Conservation (phyloP, 2,888 invertebrate genomes). For the Diloba caeruleocephala region DNA sequence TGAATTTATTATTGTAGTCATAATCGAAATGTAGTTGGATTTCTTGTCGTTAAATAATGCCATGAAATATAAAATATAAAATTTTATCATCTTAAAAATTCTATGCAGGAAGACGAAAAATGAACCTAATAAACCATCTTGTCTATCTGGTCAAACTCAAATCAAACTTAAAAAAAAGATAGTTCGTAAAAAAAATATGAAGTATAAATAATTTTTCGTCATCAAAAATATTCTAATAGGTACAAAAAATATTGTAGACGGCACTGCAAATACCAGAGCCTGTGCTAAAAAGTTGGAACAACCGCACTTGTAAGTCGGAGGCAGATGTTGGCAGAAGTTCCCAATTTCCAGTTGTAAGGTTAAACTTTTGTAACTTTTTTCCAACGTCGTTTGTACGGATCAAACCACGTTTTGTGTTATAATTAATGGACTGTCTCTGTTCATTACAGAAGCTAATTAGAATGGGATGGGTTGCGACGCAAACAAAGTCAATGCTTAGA, state of each 20-base stretch:
- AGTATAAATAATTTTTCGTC: background rate
- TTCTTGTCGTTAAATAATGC: too few relatives aligned
- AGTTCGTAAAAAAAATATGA: background rate
- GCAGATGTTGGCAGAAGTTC: conserved; percentile 66
- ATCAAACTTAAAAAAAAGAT: background rate
- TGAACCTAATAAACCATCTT: conserved; percentile 22
- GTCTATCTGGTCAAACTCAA: conserved; percentile 21
- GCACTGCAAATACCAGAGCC: conserved; percentile 51
- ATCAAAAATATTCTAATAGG: conserved; percentile 37
- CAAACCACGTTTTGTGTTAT: conserved; percentile 73
- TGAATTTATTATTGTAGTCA: too few relatives aligned
- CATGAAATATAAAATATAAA: too few relatives aligned
- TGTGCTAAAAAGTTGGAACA: conserved; percentile 61
- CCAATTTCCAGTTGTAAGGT: conserved; percentile 54
- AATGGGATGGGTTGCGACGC: conserved; percentile 62
- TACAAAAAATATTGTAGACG: conserved; percentile 41
- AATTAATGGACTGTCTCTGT: conserved; percentile 79
- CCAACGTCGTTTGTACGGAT: conserved; percentile 66
- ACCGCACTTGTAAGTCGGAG: conserved; percentile 57
- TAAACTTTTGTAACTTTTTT: conserved; percentile 62
- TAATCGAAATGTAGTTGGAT: too few relatives aligned
- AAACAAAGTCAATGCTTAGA: conserved; percentile 72
- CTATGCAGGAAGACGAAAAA: too few relatives aligned
- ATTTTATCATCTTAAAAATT: too few relatives aligned
- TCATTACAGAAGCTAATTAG: conserved; percentile 79